phyloP scores from a whole-genome alignment of 1,140 invertebrate genomes.

The Hydropsyche tenuis region DNA sequence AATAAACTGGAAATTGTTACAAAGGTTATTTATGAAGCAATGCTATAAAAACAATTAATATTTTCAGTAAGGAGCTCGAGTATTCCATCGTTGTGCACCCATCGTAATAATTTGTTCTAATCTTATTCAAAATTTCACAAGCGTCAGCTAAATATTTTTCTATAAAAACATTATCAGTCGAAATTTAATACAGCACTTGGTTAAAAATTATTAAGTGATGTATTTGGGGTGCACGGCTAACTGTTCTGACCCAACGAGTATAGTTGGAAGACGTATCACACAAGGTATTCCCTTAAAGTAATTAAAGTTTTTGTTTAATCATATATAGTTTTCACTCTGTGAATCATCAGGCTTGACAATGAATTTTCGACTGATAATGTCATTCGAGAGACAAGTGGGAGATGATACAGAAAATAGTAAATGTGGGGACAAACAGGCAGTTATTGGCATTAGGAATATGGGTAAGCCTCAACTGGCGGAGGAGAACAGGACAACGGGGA shows the following conservation, averaged over 20 bases:
- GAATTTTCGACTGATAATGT: constrained; percentile 30
- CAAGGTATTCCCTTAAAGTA: not conserved
- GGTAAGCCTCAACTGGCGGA: constrained; percentile 35
- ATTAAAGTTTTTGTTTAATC: not conserved
- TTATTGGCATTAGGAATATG: constrained; percentile 24
- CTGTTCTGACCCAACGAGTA: constrained; percentile 9
- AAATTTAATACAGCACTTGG: constrained; percentile 15
- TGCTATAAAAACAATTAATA: no score
- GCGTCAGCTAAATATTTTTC: constrained; percentile 37
- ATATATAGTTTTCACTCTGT: constrained; percentile 2
- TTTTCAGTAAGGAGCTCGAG: not conserved
- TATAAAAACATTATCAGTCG: constrained; percentile 32
- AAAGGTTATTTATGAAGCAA: no score
- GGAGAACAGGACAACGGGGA: constrained; percentile 37
- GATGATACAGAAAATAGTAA: constrained; percentile 36
- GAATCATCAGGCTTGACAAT: constrained; percentile 3
- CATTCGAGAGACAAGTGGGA: constrained; percentile 9
- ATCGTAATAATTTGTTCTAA: constrained; percentile 31
- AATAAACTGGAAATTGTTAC: no score
- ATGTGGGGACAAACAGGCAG: constrained; percentile 33
- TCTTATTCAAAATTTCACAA: constrained; percentile 33
- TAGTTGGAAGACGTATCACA: constrained; percentile 20
- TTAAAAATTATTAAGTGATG: not conserved
- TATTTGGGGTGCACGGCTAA: not conserved
- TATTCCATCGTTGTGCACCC: constrained; percentile 29